Base-by-base conservation (phyloP, 2,888 invertebrate species). In the Allygus modestus region DNA sequence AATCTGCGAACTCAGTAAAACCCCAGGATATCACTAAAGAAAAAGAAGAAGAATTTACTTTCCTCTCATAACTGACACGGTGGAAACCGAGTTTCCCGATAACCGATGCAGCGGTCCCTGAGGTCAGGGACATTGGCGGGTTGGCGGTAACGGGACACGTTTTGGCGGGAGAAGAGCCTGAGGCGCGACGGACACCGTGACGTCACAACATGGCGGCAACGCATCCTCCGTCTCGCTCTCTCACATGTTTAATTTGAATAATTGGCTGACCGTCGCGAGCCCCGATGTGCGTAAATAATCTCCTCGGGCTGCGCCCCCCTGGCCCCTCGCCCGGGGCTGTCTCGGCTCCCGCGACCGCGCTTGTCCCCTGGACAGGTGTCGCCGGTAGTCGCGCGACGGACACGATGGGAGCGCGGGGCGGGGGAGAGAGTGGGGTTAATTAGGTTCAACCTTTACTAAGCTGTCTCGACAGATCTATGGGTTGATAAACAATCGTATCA, bases 231-330 rank as follows among this genome's bases (percentile, higher is more conserved):
- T 79, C 79, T 79, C 79, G 28, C 79, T 58, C 58, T 15, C 58
- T 23, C 58, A 23, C 79, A 58, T 79, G 51, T 79, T 79, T 79
- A 79, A 79, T 79, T 79, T 79, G 79, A 79, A 79, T 79, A 79
- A 79, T 79, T 79, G 79, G 79, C 79, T 51, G 54, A 51, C 51
- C 51, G 79, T 51, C 28, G 51, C 51, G 79, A 31, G 51, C 46
- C 77, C 23, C 58, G 41, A 79, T 58, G 79, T 79, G 79, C 79
- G 79, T 79, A 79, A 79, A 79, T 79, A 79, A 79, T 79, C 58
- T 79, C 54, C 51, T 54, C 79, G 51, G 79, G 33, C 51, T 79
- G 54, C 51, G 79, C 51, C 79, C 79, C 46, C 31, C 79, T 33
- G 58, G 58, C 79, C 58, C 79, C 77, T 54, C 28, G 46, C 31